Evolutionary conservation across 2,113 vertebrate genomes (phyloP), one percentile per base, ranked within the genome.

Genomic region (Mastomys natalensis): DNA sequence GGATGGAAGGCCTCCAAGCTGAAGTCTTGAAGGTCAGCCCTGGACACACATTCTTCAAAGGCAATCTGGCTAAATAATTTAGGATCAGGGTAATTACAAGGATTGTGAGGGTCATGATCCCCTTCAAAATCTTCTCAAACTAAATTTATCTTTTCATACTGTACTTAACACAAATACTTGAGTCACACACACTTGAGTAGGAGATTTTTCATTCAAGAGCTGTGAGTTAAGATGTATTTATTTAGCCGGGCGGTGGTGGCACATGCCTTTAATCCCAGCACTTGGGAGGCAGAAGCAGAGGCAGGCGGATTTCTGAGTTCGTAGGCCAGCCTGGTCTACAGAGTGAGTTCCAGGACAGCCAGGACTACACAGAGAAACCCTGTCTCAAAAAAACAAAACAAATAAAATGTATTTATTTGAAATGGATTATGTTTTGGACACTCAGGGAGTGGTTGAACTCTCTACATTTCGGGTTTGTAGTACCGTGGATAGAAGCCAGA

Each of bases 341-440:
- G n/a, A n/a, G n/a, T n/a, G n/a, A n/a, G n/a, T n/a, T n/a, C n/a
- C n/a, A n/a, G n/a, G n/a, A n/a, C n/a, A n/a, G n/a, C n/a, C n/a
- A n/a, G n/a, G n/a, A n/a, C n/a, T n/a, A n/a, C n/a, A n/a, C n/a
- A n/a, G n/a, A n/a, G n/a, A n/a, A n/a, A n/a, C n/a, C n/a, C n/a
- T n/a, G n/a, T n/a, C n/a, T n/a, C n/a, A n/a, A n/a, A n/a, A n/a
- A n/a, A n/a, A n/a, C n/a, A n/a, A n/a, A n/a, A n/a, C n/a, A n/a
- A n/a, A n/a, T n/a, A n/a, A n/a, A 48, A 48, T 48, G 45, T 70
- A 51, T 92, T 78, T 87, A 77, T 66, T 45, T 76, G 53, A 97
- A 86, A 16, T 55, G 7, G 64, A 8, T 95, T 73, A 9, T 60
- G 43, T 93, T 90, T 92, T 88, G 53, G 45, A 68, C 3, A 64